Conservation (phyloP, 2,888 invertebrate species). For the Crepidodera aurea region DNA sequence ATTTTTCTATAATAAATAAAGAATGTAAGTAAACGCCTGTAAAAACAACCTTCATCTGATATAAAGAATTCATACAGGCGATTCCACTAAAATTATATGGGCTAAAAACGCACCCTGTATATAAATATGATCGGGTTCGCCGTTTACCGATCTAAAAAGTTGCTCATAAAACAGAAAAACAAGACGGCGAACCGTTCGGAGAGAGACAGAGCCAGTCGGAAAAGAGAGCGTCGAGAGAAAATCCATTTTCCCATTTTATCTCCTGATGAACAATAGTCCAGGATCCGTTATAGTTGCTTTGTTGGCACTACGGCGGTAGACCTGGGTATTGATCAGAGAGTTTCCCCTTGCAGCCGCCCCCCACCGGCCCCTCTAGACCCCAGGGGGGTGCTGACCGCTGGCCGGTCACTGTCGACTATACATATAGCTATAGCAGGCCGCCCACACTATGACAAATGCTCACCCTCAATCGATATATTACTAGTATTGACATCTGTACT, state of each 20-base stretch:
- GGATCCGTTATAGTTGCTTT: conserved; percentile 64
- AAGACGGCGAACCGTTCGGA: conserved; percentile 31
- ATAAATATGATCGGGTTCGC: not conserved
- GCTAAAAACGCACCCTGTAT: too few species aligned
- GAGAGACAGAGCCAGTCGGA: conserved; percentile 30
- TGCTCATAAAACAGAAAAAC: conserved; percentile 50
- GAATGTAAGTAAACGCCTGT: too few species aligned
- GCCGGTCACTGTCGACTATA: conserved; percentile 57
- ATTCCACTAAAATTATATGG: too few species aligned
- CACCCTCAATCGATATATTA: conserved; percentile 61
- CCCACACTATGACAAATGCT: conserved; percentile 63
- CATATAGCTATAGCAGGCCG: conserved; percentile 45
- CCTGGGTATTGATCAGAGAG: conserved; percentile 63
- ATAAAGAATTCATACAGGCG: too few species aligned
- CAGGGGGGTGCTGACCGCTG: conserved; percentile 55
- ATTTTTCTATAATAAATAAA: too few species aligned
- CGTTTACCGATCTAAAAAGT: conserved; percentile 31
- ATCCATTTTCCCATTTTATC: conserved; percentile 63
- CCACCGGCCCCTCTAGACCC: conserved; percentile 45
- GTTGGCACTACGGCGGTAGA: conserved; percentile 64
- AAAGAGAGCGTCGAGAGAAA: conserved; percentile 46
- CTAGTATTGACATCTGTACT: conserved; percentile 59
- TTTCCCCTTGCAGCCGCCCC: conserved; percentile 56
- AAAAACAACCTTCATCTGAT: too few species aligned
- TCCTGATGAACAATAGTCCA: conserved; percentile 63